Evolutionary conservation across 2,888 invertebrate species (phyloP).

Genomic region (Poecilus cupreus): DNA sequence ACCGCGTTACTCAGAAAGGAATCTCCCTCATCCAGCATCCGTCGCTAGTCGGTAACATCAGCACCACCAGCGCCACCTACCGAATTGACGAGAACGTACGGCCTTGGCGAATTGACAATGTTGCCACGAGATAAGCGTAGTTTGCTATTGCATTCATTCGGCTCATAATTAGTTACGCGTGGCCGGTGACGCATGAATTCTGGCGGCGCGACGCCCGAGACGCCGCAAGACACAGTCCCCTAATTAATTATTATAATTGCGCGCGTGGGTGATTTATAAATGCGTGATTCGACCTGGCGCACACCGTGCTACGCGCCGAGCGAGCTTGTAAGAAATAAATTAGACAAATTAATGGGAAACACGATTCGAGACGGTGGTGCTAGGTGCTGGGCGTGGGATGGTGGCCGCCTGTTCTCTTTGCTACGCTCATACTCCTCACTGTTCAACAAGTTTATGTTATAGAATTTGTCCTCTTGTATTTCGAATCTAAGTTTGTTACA

Average conservation of each 20-base stretch:
- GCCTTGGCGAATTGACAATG: neutral
- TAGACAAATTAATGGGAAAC: slow-evolving; percentile 51
- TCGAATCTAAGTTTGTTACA: neutral
- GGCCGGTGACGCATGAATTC: slow-evolving; percentile 50
- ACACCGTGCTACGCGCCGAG: neutral
- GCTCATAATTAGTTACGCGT: slow-evolving; percentile 47
- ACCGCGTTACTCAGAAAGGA: too few species aligned
- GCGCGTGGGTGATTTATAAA: slow-evolving; percentile 47
- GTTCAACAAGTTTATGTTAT: neutral
- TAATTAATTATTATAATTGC: slow-evolving; percentile 58
- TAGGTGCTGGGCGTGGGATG: neutral
- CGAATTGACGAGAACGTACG: too few species aligned
- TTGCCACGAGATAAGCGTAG: neutral
- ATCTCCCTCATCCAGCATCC: too few species aligned
- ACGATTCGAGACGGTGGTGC: slow-evolving; percentile 6
- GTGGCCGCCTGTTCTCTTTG: neutral
- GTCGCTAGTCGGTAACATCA: too few species aligned
- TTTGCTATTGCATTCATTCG: slow-evolving; percentile 19
- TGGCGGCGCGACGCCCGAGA: neutral
- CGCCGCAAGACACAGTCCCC: slow-evolving; percentile 6
- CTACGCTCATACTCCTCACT: neutral
- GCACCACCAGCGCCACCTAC: too few species aligned
- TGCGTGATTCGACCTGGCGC: slow-evolving; percentile 45
- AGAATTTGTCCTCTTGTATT: neutral
- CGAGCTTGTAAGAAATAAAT: slow-evolving; percentile 44